Evolutionary conservation across 2,113 vertebrate genomes (phyloP).

Genomic region (Callocephalon fimbriatum): DNA sequence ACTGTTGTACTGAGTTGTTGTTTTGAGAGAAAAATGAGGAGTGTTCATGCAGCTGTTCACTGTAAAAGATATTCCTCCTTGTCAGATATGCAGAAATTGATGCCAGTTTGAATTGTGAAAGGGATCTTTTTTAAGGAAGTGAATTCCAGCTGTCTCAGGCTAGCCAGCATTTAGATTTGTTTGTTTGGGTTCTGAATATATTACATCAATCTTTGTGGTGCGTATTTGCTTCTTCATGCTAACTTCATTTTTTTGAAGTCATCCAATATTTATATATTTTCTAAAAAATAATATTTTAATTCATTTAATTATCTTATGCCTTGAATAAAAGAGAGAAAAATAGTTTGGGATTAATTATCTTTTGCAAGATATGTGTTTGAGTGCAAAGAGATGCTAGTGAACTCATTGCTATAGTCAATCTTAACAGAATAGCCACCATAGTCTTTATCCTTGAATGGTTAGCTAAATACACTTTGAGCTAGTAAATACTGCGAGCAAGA

Average conservation of each 20-base stretch:
- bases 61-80: background rate
- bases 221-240: background rate
- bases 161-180: conserved; percentile 32
- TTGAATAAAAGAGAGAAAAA: background rate
- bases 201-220: background rate
- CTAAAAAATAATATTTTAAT: background rate
- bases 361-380: background rate
- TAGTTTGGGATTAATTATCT: background rate
- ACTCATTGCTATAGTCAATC: background rate
- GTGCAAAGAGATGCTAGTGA: background rate
- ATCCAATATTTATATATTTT: background rate
- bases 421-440: background rate
- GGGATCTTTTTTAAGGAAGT: background rate
- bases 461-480: background rate
- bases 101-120: conserved; percentile 55
- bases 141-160: conserved; percentile 36
- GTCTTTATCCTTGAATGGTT: background rate
- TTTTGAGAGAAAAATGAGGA: conserved; percentile 6
- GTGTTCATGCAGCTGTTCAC: conserved; percentile 10
- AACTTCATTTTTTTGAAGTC: background rate
- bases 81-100: conserved; percentile 3
- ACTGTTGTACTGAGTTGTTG: background rate
- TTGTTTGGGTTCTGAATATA: conserved; percentile 39
- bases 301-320: background rate
- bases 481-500: background rate